Evolutionary conservation across 2,113 vertebrate genomes (phyloP), one percentile per base, ranked within the genome.

Genomic region (Carassius carassius): DNA sequence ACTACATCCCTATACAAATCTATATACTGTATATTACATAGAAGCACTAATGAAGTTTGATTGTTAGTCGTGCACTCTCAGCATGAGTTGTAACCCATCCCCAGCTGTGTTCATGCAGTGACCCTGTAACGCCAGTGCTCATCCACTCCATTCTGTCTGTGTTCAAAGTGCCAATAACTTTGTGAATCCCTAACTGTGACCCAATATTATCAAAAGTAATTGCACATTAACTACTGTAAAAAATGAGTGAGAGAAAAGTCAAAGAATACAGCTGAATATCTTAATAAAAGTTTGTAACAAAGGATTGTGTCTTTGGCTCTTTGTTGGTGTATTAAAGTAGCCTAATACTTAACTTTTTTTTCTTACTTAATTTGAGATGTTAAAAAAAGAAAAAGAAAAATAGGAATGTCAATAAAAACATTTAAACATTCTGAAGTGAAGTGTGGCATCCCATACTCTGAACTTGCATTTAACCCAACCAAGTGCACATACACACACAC

Each of bases 161-260:
- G 95, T 96, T 95, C 93, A 94, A 96, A 96, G 96, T 97, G 96
- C 96, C 96, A 97, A 96, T 94, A 92, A 95, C 94, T 94, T 95
- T 94, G 96, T 95, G 95, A 95, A 94, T 94, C 93, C 94, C 94
- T 94, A 93, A 95, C 96, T 96, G 90, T 94, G 94, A 96, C 95
- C 95, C 94, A 84, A 95, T 91, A 94, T 94, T 94, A 95, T 94
- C 92, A 92, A 95, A 94, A 92, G 94, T 95, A 44, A 96, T 96
- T 96, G 96, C 96, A 97, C 96, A 97, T 96, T 96, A 95, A 97
- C 95, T 93, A 96, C 95, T 97, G 96, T 97, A 91, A 86, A 90
- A 90, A 92, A 70, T 92, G 92, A 94, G 92, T 92, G 93, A 95
- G 94, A 95, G 94, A 91, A 91, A 91, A 92, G 88, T 93, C 89